Base-by-base conservation (phyloP, 2,797 vertebrate genomes). In the Scolopax rusticola region DNA sequence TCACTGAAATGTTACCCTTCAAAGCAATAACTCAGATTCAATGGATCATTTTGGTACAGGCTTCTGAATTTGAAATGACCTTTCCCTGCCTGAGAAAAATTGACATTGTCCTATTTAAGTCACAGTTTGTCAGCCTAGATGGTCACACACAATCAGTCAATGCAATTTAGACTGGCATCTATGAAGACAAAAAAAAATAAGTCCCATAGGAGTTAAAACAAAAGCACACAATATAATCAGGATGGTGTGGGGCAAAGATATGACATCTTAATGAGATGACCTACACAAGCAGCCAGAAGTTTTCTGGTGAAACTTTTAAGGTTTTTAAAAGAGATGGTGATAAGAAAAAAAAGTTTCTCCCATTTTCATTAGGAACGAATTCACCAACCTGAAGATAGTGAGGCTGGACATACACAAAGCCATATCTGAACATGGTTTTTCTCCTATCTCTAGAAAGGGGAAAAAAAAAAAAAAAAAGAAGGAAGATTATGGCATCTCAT, bases 91-190 rank as follows among this genome's bases (percentile, higher is more conserved):
- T 91, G 63, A 95, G 86, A 91, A 89, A 83, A 95, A 93, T 78
- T 95, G 91, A 84, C 89, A 80, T 41, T 84, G 86, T 92, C 84
- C 93, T 91, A 92, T 90, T 96, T 95, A 95, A 96, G 89, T 96
- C 95, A 90, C 53, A 74, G 65, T 93, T 84, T 93, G 94, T 97
- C 95, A 96, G 88, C 61, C 68, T 63, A 47, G 76, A 81, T 64
- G 60, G 80, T 86, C 80, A 91, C 81, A 94, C 51, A 41, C 83
- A 80, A 92, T 95, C 90, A 91, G 63, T 94, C 95, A 87, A 30
- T 56, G 90, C 82, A 84, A 92, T 91, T 76, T 65, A 80, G 93
- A 57, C 60, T 93, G 95, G 73, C 95, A 89, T 87, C 50, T 73
- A 7, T 51, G 71, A 94, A 93, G 43, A 30, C 8, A 89, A 70